phyloP scores from a whole-genome alignment of 2,113 vertebrate genomes.

The Manacus vitellinus region DNA sequence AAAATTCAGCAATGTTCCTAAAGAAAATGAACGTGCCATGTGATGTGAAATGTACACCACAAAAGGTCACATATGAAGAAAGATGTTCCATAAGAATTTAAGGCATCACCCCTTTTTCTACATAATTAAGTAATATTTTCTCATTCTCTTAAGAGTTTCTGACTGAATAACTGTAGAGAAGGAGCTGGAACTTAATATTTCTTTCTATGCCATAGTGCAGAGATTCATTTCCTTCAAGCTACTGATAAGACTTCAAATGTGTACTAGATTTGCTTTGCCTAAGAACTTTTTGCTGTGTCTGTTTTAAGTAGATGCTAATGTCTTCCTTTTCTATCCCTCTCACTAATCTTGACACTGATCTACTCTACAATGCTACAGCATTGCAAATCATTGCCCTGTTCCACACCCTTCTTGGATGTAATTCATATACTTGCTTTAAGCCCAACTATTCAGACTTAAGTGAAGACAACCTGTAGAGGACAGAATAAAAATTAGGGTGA shows the following conservation, averaged over 20 bases:
- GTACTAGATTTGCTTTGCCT: neutral
- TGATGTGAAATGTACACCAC: neutral
- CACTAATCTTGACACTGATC: neutral
- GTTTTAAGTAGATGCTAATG: neutral
- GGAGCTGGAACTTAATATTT: neutral
- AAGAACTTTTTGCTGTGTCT: neutral
- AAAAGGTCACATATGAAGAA: neutral
- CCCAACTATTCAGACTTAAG: neutral
- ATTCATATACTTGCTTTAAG: neutral
- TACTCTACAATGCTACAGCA: neutral
- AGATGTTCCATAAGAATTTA: neutral
- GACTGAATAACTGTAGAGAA: neutral
- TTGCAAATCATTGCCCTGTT: neutral
- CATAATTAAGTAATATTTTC: neutral
- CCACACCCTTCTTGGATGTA: neutral
- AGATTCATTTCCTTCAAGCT: neutral
- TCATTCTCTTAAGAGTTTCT: neutral
- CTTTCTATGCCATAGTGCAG: neutral
- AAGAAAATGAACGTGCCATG: neutral
- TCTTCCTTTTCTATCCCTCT: neutral
- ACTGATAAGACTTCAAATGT: neutral
- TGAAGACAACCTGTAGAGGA: neutral
- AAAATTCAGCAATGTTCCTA: neutral
- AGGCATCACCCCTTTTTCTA: neutral
- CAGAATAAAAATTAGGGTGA: neutral